phyloP scores from a whole-genome alignment of 2,113 vertebrate genomes.

The Odontophorus gujanensis region DNA sequence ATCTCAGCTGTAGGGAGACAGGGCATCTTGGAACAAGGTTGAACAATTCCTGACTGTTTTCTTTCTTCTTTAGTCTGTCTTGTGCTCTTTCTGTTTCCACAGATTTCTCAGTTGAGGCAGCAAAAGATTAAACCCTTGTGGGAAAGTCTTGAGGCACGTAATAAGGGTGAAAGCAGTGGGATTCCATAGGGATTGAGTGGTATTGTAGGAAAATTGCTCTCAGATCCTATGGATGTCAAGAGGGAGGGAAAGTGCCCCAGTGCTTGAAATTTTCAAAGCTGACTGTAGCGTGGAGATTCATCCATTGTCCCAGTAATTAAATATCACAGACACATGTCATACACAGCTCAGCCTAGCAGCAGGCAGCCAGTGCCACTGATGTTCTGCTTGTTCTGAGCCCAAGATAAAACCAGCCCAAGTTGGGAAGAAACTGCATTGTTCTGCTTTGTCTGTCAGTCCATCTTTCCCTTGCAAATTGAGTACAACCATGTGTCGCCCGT shows the following conservation, averaged over 20 bases:
- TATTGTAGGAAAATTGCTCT: conserved; percentile 20
- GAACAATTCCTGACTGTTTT: conserved; percentile 4
- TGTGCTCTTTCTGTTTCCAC: conserved; percentile 45
- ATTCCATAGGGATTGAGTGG: conserved; percentile 7
- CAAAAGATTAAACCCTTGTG: conserved; percentile 49
- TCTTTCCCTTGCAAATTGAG: neutral
- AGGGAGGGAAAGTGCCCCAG: neutral
- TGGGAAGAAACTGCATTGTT: neutral
- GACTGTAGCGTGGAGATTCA: neutral
- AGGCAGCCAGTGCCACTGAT: neutral
- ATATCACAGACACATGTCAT: neutral
- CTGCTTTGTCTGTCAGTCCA: neutral
- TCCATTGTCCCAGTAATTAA: neutral
- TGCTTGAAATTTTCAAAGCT: neutral
- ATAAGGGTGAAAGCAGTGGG: conserved; percentile 8
- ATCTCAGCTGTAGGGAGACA: conserved; percentile 50
- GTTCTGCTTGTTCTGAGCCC: neutral
- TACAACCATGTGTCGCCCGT: neutral
- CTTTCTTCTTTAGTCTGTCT: neutral
- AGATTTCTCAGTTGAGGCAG: conserved; percentile 49
- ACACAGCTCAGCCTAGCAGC: neutral
- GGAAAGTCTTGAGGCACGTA: conserved; percentile 24
- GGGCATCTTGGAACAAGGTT: conserved; percentile 35
- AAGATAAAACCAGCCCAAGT: neutral
- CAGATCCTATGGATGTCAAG: neutral